A percentile compares a stretch with the other conserved stretches of the same genome.
phyloP scores from a whole-genome alignment of 1,140 invertebrate species.

The Drosophila tropicalis region DNA sequence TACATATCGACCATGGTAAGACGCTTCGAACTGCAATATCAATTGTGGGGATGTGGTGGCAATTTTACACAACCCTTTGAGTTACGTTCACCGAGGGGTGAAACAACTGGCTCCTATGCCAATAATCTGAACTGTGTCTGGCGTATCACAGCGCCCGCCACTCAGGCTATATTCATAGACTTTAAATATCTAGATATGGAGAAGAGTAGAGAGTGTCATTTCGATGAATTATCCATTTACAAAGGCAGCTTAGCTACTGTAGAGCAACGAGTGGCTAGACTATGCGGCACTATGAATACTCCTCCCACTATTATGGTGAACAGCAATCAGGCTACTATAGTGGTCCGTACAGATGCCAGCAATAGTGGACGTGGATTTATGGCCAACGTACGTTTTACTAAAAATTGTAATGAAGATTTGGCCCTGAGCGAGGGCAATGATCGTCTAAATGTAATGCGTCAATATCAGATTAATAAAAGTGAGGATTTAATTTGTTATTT shows the following conservation, averaged over 20 bases:
- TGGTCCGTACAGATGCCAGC: slow-evolving; percentile 84
- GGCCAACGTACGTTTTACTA: slow-evolving; percentile 86
- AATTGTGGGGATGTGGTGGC: slow-evolving; percentile 84
- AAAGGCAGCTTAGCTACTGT: slow-evolving; percentile 84
- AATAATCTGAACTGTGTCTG: slow-evolving; percentile 88
- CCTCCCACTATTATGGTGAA: slow-evolving; percentile 85
- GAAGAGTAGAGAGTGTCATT: slow-evolving; percentile 64
- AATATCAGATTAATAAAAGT: slow-evolving; percentile 48
- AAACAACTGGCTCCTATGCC: slow-evolving; percentile 50
- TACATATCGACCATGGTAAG: slow-evolving; percentile 52
- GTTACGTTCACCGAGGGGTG: slow-evolving; percentile 66
- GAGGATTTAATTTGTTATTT: slow-evolving; percentile 84
- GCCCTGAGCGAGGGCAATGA: slow-evolving; percentile 47
- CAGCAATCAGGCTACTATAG: slow-evolving; percentile 85
- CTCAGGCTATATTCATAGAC: slow-evolving; percentile 88
- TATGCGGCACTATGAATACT: slow-evolving; percentile 87
- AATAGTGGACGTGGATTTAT: slow-evolving; percentile 84
- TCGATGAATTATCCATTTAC: slow-evolving; percentile 86
- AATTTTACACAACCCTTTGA: slow-evolving; percentile 83
- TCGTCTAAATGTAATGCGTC: slow-evolving; percentile 49
- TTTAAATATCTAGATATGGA: slow-evolving; percentile 86
- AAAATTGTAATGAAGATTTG: slow-evolving; percentile 84
- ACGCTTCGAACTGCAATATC: slow-evolving; percentile 84
- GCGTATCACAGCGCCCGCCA: slow-evolving; percentile 88
- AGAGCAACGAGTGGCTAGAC: slow-evolving; percentile 83